Conservation (phyloP, 2,113 vertebrate genomes). For the Acrocephalus arundinaceus region DNA sequence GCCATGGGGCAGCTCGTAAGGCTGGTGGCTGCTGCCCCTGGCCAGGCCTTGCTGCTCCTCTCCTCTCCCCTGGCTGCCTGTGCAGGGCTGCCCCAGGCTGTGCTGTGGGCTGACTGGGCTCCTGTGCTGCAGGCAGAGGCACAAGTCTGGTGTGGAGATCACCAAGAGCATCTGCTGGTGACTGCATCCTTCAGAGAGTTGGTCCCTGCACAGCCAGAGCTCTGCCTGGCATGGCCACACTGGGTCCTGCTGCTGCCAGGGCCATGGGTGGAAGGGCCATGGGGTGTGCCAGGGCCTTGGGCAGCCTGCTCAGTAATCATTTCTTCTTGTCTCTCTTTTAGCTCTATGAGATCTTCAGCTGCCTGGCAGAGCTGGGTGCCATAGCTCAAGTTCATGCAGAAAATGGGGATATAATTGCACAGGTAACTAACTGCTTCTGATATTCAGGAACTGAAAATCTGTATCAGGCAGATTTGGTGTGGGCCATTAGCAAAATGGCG, state of each 20-base stretch:
- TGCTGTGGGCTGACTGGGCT: neutral
- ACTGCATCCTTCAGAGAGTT: neutral
- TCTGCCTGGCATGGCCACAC: rapidly evolving
- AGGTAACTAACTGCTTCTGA: constrained; percentile 76
- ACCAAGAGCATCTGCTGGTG: neutral
- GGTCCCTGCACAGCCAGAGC: rapidly evolving
- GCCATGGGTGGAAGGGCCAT: neutral
- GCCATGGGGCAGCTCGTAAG: neutral
- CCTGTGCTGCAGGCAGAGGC: rapidly evolving
- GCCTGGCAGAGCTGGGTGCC: constrained; percentile 89
- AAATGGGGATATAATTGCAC: constrained; percentile 95
- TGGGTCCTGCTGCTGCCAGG: neutral
- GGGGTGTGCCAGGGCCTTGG: neutral
- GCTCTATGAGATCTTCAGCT: constrained; percentile 95
- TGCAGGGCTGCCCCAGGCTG: neutral
- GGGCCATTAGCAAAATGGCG: neutral
- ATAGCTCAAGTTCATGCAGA: constrained; percentile 95
- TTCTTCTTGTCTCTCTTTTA: constrained; percentile 63
- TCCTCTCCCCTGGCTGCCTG: neutral
- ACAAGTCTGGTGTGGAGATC: neutral
- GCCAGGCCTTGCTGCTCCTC: neutral
- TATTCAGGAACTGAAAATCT: neutral
- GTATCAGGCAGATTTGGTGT: neutral
- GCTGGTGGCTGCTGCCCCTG: neutral
- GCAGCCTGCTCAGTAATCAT: neutral